Evolutionary conservation across 2,797 vertebrate species (phyloP).

Genomic region (Amblyraja radiata): DNA sequence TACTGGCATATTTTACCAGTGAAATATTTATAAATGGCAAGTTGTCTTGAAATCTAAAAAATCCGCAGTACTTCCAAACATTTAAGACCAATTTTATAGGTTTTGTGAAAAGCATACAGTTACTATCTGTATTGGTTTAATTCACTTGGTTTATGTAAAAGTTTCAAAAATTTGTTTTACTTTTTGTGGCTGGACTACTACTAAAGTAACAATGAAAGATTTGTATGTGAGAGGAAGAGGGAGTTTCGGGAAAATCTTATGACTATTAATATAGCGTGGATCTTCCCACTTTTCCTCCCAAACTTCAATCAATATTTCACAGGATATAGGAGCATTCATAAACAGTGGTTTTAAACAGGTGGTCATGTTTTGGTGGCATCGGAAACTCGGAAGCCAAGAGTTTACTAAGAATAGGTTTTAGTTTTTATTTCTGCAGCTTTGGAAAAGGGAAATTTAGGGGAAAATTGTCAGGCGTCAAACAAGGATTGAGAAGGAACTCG

Average conservation of each 20-base stretch:
- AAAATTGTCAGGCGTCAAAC: neutral
- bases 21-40: constrained; percentile 28
- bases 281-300: neutral
- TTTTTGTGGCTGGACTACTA: neutral
- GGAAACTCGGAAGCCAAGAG: neutral
- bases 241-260: neutral
- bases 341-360: neutral
- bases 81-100: neutral
- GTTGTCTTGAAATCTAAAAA: constrained; percentile 33
- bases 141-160: constrained; percentile 32
- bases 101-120: constrained; percentile 18
- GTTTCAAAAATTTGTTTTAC: constrained; percentile 27
- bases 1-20: constrained; percentile 23
- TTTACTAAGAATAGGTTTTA: neutral
- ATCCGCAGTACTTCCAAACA: constrained; percentile 32
- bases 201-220: constrained; percentile 10
- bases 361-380: neutral
- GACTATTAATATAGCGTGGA: neutral
- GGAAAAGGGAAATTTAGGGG: neutral
- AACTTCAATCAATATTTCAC: neutral
- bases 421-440: neutral
- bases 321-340: neutral
- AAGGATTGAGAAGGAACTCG: neutral
- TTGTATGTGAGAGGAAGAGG: neutral
- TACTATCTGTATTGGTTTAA: constrained; percentile 14